Evolutionary conservation across 2,888 invertebrate genomes (phyloP).

Genomic region (Drosophila bunnanda): DNA sequence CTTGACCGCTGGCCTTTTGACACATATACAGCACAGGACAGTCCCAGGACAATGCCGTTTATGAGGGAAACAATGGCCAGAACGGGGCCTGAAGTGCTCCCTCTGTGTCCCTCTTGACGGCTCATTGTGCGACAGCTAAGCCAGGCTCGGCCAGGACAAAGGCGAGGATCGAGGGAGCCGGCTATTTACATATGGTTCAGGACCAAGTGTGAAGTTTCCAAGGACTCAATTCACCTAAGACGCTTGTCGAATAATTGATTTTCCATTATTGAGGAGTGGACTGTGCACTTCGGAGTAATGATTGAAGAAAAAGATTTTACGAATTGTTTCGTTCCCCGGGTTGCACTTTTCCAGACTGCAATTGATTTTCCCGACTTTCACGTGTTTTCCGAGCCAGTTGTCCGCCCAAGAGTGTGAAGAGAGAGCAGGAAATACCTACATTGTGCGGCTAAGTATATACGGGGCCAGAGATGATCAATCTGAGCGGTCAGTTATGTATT

Average conservation of each 20-base stretch:
- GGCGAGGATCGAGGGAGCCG: conserved; percentile 11
- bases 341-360: background rate
- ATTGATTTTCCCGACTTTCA: conserved; percentile 3
- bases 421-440: conserved; percentile 22
- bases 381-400: conserved; percentile 1
- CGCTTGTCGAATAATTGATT: conserved; percentile 33
- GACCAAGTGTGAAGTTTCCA: conserved; percentile 58
- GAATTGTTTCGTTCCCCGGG: background rate
- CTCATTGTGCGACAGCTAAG: conserved; percentile 67
- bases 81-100: conserved; percentile 52
- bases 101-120: conserved; percentile 43
- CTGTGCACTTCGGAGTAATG: conserved; percentile 1
- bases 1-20: conserved; percentile 76
- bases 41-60: conserved; percentile 73
- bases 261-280: conserved; percentile 5
- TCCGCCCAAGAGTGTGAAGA: background rate
- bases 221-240: conserved; percentile 22
- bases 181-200: conserved; percentile 59
- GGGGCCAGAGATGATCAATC: conserved; percentile 27
- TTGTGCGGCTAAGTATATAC: conserved; percentile 21
- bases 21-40: conserved; percentile 64
- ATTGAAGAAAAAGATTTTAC: background rate
- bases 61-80: conserved; percentile 73
- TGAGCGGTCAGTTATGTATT: conserved; percentile 43
- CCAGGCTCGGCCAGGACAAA: conserved; percentile 33